Evolutionary conservation across 2,888 invertebrate genomes (phyloP).

Genomic region (Clusia tigrina): DNA sequence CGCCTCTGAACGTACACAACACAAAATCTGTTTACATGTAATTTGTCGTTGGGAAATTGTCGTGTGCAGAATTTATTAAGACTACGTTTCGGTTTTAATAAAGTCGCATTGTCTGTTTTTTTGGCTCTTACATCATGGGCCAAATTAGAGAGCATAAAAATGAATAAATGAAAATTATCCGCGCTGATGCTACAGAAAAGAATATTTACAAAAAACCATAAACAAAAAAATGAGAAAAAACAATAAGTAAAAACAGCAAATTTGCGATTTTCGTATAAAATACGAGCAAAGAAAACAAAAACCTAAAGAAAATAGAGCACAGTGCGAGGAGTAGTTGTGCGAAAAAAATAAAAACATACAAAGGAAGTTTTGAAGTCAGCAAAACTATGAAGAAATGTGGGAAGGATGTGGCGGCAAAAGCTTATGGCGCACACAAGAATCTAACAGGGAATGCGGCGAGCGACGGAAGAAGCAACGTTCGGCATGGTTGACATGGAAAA

Average conservation of each 20-base stretch:
- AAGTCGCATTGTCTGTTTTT: too few relatives aligned
- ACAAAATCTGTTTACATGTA: too few relatives aligned
- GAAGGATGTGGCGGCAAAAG: background rate
- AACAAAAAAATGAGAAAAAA: conserved; percentile 14
- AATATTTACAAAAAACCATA: conserved; percentile 4
- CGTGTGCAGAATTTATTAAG: too few relatives aligned
- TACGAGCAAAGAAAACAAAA: conserved; percentile 15
- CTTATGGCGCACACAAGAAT: background rate
- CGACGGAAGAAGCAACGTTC: background rate
- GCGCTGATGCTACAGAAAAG: conserved; percentile 15
- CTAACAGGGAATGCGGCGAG: background rate
- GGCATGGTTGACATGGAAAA: conserved; percentile 45
- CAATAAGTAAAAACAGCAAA: conserved; percentile 13
- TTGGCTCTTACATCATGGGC: too few relatives aligned
- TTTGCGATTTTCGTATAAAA: conserved; percentile 26
- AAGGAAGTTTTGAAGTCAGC: conserved; percentile 8
- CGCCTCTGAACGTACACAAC: too few relatives aligned
- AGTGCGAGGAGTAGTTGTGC: background rate
- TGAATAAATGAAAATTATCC: conserved; percentile 19
- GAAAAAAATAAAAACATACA: background rate
- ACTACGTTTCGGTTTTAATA: too few relatives aligned
- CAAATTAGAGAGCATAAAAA: too few relatives aligned
- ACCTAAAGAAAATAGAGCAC: background rate
- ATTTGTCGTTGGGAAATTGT: too few relatives aligned
- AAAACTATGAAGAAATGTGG: background rate